A percentile compares a stretch with the other conserved stretches of the same genome.
phyloP scores from a whole-genome alignment of 1,140 invertebrate species.

The Brachionus calyciflorus region DNA sequence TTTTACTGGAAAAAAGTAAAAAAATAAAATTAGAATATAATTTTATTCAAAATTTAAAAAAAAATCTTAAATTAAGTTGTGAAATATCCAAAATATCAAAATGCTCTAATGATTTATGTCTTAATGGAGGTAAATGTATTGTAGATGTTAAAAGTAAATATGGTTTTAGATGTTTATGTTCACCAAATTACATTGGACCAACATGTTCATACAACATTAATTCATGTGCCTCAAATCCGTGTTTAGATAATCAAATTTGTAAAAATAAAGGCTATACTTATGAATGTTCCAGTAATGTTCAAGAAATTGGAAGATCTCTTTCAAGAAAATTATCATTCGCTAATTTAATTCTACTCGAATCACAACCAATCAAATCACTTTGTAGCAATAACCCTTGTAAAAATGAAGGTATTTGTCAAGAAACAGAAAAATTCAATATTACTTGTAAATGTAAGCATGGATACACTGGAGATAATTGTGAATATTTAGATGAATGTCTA shows the following conservation, averaged over 20 bases:
- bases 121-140: conserved; percentile 89
- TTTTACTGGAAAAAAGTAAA: background rate
- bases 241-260: conserved; percentile 36
- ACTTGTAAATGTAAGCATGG: conserved; percentile 21
- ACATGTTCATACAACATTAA: conserved; percentile 68
- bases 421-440: background rate
- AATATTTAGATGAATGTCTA: conserved; percentile 29
- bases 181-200: conserved; percentile 79
- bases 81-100: background rate
- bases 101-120: conserved; percentile 67
- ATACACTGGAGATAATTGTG: conserved; percentile 18
- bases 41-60: no score
- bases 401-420: conserved; percentile 21
- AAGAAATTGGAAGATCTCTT: no score
- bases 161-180: conserved; percentile 77
- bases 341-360: background rate
- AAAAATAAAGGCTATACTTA: conserved; percentile 9
- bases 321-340: background rate
- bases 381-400: conserved; percentile 21
- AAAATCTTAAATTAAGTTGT: background rate
- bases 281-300: background rate
- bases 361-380: background rate
- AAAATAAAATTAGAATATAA: background rate
- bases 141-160: conserved; percentile 60
- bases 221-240: conserved; percentile 49